Percentiles rank a stretch among this genome's conserved stretches.
Conservation (phyloP, 2,888 invertebrate genomes). For the Epinotia demarniana region DNA sequence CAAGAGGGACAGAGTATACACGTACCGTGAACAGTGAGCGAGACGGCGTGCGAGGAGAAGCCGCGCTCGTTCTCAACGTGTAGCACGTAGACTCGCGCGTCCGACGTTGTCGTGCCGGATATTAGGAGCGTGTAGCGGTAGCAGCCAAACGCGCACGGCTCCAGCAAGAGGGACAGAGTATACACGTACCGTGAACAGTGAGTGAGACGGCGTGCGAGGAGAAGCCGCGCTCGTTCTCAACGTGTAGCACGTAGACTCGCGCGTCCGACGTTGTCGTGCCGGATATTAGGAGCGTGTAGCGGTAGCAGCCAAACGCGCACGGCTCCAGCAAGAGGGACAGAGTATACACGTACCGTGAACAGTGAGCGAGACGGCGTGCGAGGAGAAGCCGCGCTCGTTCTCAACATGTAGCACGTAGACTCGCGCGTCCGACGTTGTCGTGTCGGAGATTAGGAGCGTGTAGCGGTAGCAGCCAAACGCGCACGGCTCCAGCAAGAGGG, state of each 20-base stretch:
- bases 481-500: constrained; percentile 54
- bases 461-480: constrained; percentile 94
- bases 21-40: constrained; percentile 93
- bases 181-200: constrained; percentile 90
- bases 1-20: neutral
- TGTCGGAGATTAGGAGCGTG: constrained; percentile 89
- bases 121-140: constrained; percentile 89
- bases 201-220: constrained; percentile 93
- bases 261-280: constrained; percentile 91
- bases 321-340: neutral
- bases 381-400: constrained; percentile 93
- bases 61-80: constrained; percentile 95
- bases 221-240: constrained; percentile 94
- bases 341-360: constrained; percentile 88
- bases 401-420: constrained; percentile 94
- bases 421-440: constrained; percentile 91
- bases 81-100: constrained; percentile 93
- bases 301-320: constrained; percentile 92
- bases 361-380: constrained; percentile 91
- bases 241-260: constrained; percentile 93
- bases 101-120: constrained; percentile 83
- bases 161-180: neutral
- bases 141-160: constrained; percentile 89
- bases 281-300: constrained; percentile 90
- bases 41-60: constrained; percentile 92